Percentiles rank a stretch among this genome's conserved stretches.
phyloP scores from a whole-genome alignment of 2,797 vertebrate genomes.

The Poeciliopsis turneri region DNA sequence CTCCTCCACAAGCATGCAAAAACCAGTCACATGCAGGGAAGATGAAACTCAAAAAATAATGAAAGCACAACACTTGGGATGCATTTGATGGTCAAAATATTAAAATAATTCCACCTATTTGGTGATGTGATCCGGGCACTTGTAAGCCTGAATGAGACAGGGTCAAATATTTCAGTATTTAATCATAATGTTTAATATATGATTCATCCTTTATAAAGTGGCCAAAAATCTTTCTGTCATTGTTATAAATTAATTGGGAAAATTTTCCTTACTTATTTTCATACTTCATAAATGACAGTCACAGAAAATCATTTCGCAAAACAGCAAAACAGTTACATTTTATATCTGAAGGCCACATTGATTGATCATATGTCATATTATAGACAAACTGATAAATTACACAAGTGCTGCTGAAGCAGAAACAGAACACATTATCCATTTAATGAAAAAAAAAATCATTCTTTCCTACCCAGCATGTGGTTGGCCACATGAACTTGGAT shows the following conservation, averaged over 20 bases:
- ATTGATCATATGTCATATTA: constrained; percentile 31
- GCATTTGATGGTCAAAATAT: constrained; percentile 75
- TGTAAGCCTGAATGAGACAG: constrained; percentile 79
- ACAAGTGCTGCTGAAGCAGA: constrained; percentile 36
- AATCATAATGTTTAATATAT: constrained; percentile 56
- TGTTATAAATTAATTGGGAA: constrained; percentile 36
- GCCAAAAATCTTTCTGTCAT: constrained; percentile 38
- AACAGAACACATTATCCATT: constrained; percentile 45
- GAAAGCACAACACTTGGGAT: constrained; percentile 75
- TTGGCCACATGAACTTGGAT: constrained; percentile 99
- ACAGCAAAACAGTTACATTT: constrained; percentile 43
- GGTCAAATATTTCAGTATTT: constrained; percentile 77
- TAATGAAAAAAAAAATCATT: constrained; percentile 33
- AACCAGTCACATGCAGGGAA: constrained; percentile 73
- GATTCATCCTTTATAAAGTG: constrained; percentile 49
- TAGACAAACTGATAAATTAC: constrained; percentile 46
- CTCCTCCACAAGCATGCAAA: constrained; percentile 72
- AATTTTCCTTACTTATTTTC: constrained; percentile 34
- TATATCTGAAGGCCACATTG: constrained; percentile 40
- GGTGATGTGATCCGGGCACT: constrained; percentile 78
- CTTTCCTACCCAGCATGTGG: constrained; percentile 98
- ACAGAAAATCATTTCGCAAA: constrained; percentile 41
- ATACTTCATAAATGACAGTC: constrained; percentile 30
- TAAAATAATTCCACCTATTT: constrained; percentile 80
- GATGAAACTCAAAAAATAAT: constrained; percentile 59